Evolutionary conservation across 2,888 invertebrate genomes (phyloP), one percentile per base, ranked within the genome.

Genomic region (Drosophila subquinaria): DNA sequence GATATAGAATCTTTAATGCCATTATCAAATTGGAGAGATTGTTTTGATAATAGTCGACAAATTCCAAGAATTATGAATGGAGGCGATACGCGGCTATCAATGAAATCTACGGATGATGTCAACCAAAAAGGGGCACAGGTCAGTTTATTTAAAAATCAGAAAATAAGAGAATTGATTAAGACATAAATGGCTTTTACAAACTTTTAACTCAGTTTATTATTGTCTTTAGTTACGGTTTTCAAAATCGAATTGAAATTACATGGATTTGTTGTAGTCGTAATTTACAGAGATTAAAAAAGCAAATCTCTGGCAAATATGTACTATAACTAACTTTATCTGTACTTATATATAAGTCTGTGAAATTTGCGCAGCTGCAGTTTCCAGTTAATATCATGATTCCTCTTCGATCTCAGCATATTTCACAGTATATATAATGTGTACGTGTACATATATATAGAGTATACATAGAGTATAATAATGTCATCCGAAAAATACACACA

Each of bases 161-260:
- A 5, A 36, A 51, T 30, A 43, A 38, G 38, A 35, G 2, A 51
- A 15, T 15, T 59, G 10, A 38, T 38, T 38, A 38, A n/a, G 38
- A 38, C n/a, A 38, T 38, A 38, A 38, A 35, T 69, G 27, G 35
- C 53, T 77, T 81, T 73, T 81, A 84, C 51, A 88, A 87, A 89
- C 85, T 62, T 85, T 82, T 72, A 73, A 79, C 69, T 62, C 69
- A 55, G 65, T 76, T 84, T 70, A 85, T 84, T 84, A 84, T 85
- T 85, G 84, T 85, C 84, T 52, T 84, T 85, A 82, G 80, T 89
- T 78, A 86, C 60, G 55, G 62, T 71, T 71, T 82, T 82, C 33
- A 69, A 77, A 60, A 69, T 66, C 50, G 59, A 72, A 64, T 76
- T 62, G 69, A 60, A 69, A 60, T 67, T 67, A 61, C 56, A 79